phyloP scores from a whole-genome alignment of 2,888 invertebrate genomes.

The Gandaritis pyraliata region DNA sequence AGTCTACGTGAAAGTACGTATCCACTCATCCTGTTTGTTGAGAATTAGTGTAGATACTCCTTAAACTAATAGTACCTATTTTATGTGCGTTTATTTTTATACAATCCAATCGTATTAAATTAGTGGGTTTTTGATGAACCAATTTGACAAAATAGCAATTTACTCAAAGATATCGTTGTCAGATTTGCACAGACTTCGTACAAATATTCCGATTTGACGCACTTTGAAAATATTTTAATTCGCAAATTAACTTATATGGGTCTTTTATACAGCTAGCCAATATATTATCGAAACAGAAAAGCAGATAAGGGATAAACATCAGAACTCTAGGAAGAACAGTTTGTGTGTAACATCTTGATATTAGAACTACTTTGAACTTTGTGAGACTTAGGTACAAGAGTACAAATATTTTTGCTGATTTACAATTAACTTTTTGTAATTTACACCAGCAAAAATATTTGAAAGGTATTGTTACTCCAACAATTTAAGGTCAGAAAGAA shows the following conservation, averaged over 20 bases:
- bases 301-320: slow-evolving; percentile 10
- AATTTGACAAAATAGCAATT: slow-evolving; percentile 4
- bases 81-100: slow-evolving; percentile 17
- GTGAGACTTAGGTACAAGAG: slow-evolving; percentile 9
- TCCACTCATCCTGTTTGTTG: neutral
- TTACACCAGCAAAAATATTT: slow-evolving; percentile 11
- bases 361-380: slow-evolving; percentile 31
- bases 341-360: slow-evolving; percentile 3
- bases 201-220: neutral
- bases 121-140: neutral
- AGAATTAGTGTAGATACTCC: slow-evolving; percentile 12
- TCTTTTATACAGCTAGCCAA: neutral
- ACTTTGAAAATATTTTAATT: neutral
- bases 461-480: slow-evolving; percentile 6
- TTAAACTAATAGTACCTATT: slow-evolving; percentile 13
- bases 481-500: slow-evolving; percentile 31
- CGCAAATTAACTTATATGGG: neutral
- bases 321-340: slow-evolving; percentile 18
- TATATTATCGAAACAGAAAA: slow-evolving; percentile 1
- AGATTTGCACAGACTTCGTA: neutral
- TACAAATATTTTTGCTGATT: slow-evolving; percentile 5
- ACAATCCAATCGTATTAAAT: neutral
- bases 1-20: slow-evolving; percentile 10
- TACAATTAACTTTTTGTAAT: neutral
- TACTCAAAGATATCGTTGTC: neutral